Base-by-base conservation (phyloP, 1,140 invertebrate species). In the Whitmania pigra region DNA sequence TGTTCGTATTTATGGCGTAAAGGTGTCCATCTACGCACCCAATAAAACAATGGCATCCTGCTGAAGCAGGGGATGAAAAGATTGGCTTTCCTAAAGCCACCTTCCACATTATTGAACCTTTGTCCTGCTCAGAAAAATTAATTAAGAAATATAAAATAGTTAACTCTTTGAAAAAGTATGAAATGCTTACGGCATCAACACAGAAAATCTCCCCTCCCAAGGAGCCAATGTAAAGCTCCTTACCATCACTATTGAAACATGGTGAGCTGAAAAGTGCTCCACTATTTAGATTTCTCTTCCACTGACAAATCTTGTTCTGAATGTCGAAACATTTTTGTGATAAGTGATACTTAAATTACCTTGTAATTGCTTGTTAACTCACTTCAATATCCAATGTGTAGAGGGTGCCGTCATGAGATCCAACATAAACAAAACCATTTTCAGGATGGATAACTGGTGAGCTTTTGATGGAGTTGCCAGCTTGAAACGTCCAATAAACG, bases 321-420 rank as follows among this genome's bases (percentile, higher is more conserved):
- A 81, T 78, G 13, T 49, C n/a, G 6, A 36, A 49, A 49, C 5
- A 17, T 49, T 5, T 11, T 49, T 49, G 43, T 49, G 43, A 11
- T 49, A 49, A 49, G 15, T 49, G 43, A 49, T 75, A 22, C 63
- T 13, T 49, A 49, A 63, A 36, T 53, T 20, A 71, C 20, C 66
- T 69, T 55, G 72, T 53, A 69, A 36, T 25, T 54, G 29, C 57
- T 67, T 5, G 18, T 71, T 31, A 69, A 69, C 72, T 78, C 85
- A 88, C 88, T 79, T 83, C 67, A 27, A 83, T 76, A 78, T 85
- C 80, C 73, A 89, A 77, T 74, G 85, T 86, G 76, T 88, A 86
- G 22, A 89, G 74, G 76, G 83, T 77, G 60, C 85, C 84, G 78
- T 89, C 88, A 78, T 90, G 89, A 53, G 88, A 87, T 22, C 88